These are phyloP conservation scores for Drosophila flavopinicola DNA, from an alignment of 2,888 invertebrate genomes.

Conservation along the genomic window DNA sequence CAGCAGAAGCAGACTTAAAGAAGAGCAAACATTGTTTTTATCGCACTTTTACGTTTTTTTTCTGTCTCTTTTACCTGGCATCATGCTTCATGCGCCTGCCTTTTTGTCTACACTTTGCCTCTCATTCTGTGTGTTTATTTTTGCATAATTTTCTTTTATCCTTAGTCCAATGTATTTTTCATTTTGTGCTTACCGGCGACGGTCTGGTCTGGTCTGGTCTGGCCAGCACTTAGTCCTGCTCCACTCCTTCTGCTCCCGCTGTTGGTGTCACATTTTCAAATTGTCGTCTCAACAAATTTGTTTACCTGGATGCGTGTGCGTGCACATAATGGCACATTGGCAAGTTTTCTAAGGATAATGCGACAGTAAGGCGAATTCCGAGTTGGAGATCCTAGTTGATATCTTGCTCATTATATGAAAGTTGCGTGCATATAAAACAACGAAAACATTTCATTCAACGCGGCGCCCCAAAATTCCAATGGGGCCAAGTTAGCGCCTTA, in stretches of 20 bases:
- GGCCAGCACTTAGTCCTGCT: constrained; percentile 30
- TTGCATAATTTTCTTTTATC: constrained; percentile 74
- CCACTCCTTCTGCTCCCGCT: constrained; percentile 2
- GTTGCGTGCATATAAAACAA: constrained; percentile 43
- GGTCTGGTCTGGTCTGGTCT: constrained; percentile 6
- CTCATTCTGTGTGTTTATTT: constrained; percentile 53
- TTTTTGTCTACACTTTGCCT: constrained; percentile 45
- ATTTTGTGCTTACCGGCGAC: constrained; percentile 57
- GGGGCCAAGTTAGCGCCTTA: constrained; percentile 41
- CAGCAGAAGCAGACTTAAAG: constrained; percentile 36
- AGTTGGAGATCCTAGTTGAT: constrained; percentile 36
- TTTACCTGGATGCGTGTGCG: constrained; percentile 62
- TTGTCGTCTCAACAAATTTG: constrained; percentile 69
- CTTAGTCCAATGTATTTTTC: constrained; percentile 72
- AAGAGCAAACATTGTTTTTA: constrained; percentile 51
- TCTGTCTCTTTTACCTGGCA: constrained; percentile 27
- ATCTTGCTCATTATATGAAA: constrained; percentile 56
- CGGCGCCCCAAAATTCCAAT: constrained; percentile 38
- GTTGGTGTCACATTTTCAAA: constrained; percentile 44
- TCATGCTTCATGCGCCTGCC: constrained; percentile 19
- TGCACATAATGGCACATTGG: constrained; percentile 35
- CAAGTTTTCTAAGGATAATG: constrained; percentile 48
- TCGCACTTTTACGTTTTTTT: constrained; percentile 56
- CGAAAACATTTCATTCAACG: constrained; percentile 53
- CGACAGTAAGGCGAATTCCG: constrained; percentile 4